Base-by-base conservation (phyloP, 2,113 vertebrate genomes). In the Gnathochromis pfefferi region DNA sequence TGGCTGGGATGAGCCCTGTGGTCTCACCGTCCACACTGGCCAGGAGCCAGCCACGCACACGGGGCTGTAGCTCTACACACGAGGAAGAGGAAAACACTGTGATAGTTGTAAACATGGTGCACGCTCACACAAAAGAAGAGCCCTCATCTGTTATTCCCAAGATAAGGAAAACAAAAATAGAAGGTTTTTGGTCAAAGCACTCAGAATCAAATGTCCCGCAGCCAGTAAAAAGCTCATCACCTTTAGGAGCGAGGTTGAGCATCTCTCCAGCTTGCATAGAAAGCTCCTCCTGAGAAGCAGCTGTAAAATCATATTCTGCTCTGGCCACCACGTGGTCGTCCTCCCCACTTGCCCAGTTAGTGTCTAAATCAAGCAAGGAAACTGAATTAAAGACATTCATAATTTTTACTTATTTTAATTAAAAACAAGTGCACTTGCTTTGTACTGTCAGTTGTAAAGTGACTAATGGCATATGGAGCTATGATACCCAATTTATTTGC, bases 291-390 rank as follows among this genome's bases (percentile, higher is more conserved):
- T 99, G 98, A 47, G 98, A 98, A 5, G 97, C 94, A 4, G 98
- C 97, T 70, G 8, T 94, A 89, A 99, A 99, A 90, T 99, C 98
- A 63, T 98, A 99, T 89, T 99, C 98, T 33, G 97, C 98, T 96
- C 97, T 97, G 89, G 98, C 99, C 84, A 99, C 98, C 14, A 99
- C 97, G 21, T 99, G 98, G 93, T 99, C 98, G 35, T 98, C 98
- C 70, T 99, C 98, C 82, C 98, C 98, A 68, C 90, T 98, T 2
- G 98, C 98, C 99, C 99, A 99, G 91, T 97, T 97, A 78, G 93
- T 95, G 17, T 58, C 97, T 95, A 75, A 92, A 96, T 3, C 49
- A 79, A 89, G 60, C 17, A 84, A 47, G 84, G 92, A 70, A 51
- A 84, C 68, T 87, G 38, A 85, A 2, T 53, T 26, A 80, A 83